Evolutionary conservation across 1,140 invertebrate species (phyloP).

Genomic region (Ceratosolen fusciceps): DNA sequence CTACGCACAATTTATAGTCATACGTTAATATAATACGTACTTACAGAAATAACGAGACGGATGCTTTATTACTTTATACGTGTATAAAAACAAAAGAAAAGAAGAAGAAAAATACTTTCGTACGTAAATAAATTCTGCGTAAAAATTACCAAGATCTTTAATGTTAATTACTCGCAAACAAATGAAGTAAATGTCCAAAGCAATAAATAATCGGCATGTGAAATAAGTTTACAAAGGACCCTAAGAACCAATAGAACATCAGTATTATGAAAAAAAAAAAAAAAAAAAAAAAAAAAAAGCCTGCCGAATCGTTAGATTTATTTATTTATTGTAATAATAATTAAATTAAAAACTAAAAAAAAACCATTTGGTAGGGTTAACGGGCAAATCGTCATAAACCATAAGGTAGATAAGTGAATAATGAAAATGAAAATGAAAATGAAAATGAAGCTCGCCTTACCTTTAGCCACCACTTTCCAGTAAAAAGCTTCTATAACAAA

Average conservation of each 20-base stretch:
- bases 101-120: too few relatives aligned
- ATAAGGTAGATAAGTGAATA: conserved; percentile 36
- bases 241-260: conserved; percentile 59
- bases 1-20: too few relatives aligned
- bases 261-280: too few relatives aligned
- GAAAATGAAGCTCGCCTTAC: conserved; percentile 69
- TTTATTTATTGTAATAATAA: too few relatives aligned
- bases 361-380: conserved; percentile 51
- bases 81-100: background rate
- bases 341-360: too few relatives aligned
- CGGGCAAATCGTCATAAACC: conserved; percentile 21
- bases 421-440: conserved; percentile 40
- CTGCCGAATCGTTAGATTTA: too few relatives aligned
- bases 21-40: background rate
- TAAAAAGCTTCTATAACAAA: conserved; percentile 75
- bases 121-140: background rate
- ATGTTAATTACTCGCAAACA: conserved; percentile 14
- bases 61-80: too few relatives aligned
- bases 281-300: too few relatives aligned
- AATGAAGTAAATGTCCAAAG: conserved; percentile 16
- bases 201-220: conserved; percentile 2
- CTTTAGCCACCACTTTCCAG: conserved; percentile 76
- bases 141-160: background rate
- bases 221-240: conserved; percentile 50
- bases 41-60: too few relatives aligned